Base-by-base conservation (phyloP, 2,888 invertebrate genomes). In the Eulithis prunata region DNA sequence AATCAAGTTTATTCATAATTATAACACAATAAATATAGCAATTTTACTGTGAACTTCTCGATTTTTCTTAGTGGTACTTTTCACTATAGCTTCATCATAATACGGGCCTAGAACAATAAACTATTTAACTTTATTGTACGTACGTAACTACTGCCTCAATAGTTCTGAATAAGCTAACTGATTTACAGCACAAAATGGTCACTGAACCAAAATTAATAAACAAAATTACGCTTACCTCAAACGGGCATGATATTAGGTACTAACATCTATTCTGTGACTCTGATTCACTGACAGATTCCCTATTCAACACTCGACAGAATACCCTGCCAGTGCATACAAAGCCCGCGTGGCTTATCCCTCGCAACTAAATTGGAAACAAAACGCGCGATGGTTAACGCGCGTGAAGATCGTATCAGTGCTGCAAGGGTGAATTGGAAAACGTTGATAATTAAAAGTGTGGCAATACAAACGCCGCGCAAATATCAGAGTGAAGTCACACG, bases 371-470 rank as follows among this genome's bases (percentile, higher is more conserved):
- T 6, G 13, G 10, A 13, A 38, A 59, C 10, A 52, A 28, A 55
- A 41, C 46, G 36, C 62, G 58, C 52, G 46, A 59, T 59, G 49
- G 43, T 13, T 47, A 45, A 14, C 47, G 41, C 28, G n/a, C 49
- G 6, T 51, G 10, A 3, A 46, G 14, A 60, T 62, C 13, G 11
- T 13, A 54, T 14, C 38, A n/a, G n/a, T 12, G 11, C 0, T 21
- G 14, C 45, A 46, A 11, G 45, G 12, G 32, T 1, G 32, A 41
- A 45, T 54, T 46, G 56, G 21, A 12, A 62, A 47, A 47, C 54
- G 60, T 61, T 66, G 56, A 75, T 80, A 79, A 78, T 80, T 77
- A 66, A 79, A 78, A 78, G 75, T 73, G 64, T 70, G 45, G 66
- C 65, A 60, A 68, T 66, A 70, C 74, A 58, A 54, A 57, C 55